These are phyloP conservation scores for Okapia johnstoni DNA, from an alignment of 2,113 vertebrate species.

Conservation along the genomic window DNA sequence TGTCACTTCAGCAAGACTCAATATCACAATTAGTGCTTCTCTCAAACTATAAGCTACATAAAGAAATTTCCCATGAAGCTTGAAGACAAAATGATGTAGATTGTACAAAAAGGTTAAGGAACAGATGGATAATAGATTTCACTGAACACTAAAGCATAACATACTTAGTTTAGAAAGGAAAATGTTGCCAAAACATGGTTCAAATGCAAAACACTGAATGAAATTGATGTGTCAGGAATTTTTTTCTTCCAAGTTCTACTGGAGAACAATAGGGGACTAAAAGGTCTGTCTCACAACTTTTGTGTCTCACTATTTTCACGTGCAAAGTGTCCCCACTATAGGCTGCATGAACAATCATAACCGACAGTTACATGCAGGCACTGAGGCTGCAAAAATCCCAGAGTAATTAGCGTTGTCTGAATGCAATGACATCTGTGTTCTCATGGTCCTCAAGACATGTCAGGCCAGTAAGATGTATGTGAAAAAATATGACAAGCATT, in stretches of 20 bases:
- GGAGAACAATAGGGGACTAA: conserved; percentile 68
- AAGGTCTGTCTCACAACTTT: conserved; percentile 53
- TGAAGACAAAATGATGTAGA: conserved; percentile 49
- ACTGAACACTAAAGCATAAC: conserved; percentile 31
- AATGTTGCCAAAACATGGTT: conserved; percentile 63
- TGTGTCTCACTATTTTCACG: conserved; percentile 65
- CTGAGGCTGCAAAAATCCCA: conserved; percentile 85
- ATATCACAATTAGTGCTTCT: conserved; percentile 61
- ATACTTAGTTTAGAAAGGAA: conserved; percentile 36
- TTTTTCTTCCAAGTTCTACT: conserved; percentile 52
- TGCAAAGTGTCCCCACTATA: conserved; percentile 63
- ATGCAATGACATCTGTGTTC: conserved; percentile 89
- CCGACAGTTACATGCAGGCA: conserved; percentile 81
- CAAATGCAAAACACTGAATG: conserved; percentile 42
- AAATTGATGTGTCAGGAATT: conserved; percentile 51
- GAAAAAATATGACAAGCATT: conserved; percentile 87
- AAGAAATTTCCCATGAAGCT: conserved; percentile 49
- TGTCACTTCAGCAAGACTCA: conserved; percentile 64
- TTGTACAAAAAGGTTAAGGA: conserved; percentile 53
- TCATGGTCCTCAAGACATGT: conserved; percentile 84
- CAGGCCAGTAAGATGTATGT: conserved; percentile 83
- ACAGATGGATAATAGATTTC: conserved; percentile 69
- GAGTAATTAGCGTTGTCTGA: conserved; percentile 88
- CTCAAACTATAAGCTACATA: conserved; percentile 55
- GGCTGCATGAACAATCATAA: conserved; percentile 78